Evolutionary conservation across 2,888 invertebrate genomes (phyloP), one percentile per base, ranked within the genome.

Genomic region (Entomobrya proxima): DNA sequence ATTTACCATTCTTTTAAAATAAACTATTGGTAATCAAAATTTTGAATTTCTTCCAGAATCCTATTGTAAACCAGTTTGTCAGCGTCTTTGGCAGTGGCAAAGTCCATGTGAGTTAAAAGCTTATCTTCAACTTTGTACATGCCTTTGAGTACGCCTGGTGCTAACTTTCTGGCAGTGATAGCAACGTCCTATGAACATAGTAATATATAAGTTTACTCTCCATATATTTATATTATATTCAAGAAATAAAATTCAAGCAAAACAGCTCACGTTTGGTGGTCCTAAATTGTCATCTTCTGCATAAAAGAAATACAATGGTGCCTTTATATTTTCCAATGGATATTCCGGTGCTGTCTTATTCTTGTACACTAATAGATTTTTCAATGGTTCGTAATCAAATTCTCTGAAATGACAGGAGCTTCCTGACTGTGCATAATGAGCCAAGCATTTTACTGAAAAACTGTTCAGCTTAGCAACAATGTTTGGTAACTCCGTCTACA

Each of bases 401-500:
- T 82, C 27, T 30, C 58, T 15, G 18, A 82, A 82, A 21, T 27
- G n/a, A 30, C 82, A 82, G 1, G 50, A 18, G 3, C 1, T 24
- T 6, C 21, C n/a, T 4, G 9, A 7, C 64, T 82, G 82, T 0
- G 75, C 21, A 32, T 61, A 82, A 18, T 82, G 82, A 6, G 58
- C 64, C 1, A 75, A 21, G 0, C 50, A 35, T 37, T 58, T 74
- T 2, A 82, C 0, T 4, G 47, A 32, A 0, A 35, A n/a, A 11
- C 21, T 47, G n/a, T 82, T 75, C 4, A 37, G 0, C 47, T 82
- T 82, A 3, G 55, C 35, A 9, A 82, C 27, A 13, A 82, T 61
- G 30, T 75, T 47, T 4, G 82, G 82, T 9, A 82, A 13, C 6
- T 75, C 44, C 2, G 74, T 82, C 82, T 82, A 40, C 13, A 7